Percentiles rank a stretch among this genome's conserved stretches.
These are phyloP conservation scores for Tuberolachnus salignus DNA, from an alignment of 2,888 invertebrate species.

Conservation along the genomic window DNA sequence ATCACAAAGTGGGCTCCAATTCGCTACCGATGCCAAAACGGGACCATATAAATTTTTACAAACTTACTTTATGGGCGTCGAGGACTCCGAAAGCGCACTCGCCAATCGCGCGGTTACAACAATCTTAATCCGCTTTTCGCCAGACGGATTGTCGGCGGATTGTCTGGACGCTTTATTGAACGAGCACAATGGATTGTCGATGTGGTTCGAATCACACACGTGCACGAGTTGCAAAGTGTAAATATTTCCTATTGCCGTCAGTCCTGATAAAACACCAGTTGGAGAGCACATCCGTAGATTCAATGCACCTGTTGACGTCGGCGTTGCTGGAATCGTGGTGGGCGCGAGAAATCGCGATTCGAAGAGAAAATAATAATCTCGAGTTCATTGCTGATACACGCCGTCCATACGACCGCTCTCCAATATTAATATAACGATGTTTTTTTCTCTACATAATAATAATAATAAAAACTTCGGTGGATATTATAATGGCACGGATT, in stretches of 20 bases:
- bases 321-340: conserved; percentile 55
- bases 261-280: conserved; percentile 44
- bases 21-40: conserved; percentile 50
- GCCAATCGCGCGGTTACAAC: conserved; percentile 5
- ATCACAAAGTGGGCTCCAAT: conserved; percentile 53
- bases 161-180: conserved; percentile 30
- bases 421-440: too few species aligned
- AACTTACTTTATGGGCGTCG: conserved; percentile 55
- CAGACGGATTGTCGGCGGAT: conserved; percentile 4
- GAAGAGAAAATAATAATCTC: background rate
- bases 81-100: conserved; percentile 23
- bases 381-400: background rate
- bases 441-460: too few species aligned
- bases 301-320: conserved; percentile 56
- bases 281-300: conserved; percentile 36
- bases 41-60: conserved; percentile 53
- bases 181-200: conserved; percentile 8
- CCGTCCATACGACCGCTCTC: too few species aligned
- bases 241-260: conserved; percentile 52
- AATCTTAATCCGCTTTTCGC: background rate
- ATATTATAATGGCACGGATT: too few species aligned
- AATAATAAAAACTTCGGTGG: too few species aligned
- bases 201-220: background rate
- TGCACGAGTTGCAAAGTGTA: conserved; percentile 31
- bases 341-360: background rate